phyloP scores from a whole-genome alignment of 2,888 invertebrate species.

The Spisula subtruncata region DNA sequence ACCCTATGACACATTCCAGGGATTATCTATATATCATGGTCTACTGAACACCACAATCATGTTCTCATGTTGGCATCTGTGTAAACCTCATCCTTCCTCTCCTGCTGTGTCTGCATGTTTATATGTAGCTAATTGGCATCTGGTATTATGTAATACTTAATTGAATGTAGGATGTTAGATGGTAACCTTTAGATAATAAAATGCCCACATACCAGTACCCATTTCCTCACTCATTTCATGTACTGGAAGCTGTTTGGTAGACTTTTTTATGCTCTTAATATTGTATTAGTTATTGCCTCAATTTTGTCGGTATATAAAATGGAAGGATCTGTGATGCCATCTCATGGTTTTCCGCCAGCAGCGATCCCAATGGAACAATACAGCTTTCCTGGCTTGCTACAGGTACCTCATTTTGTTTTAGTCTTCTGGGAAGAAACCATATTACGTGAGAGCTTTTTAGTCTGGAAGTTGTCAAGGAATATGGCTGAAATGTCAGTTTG shows the following conservation, averaged over 20 bases:
- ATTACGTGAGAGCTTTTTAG: neutral
- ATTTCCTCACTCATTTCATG: neutral
- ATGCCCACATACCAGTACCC: too few species aligned
- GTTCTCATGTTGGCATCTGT: constrained; percentile 13
- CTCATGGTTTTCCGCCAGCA: constrained; percentile 16
- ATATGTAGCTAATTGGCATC: constrained; percentile 39
- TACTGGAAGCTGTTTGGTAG: neutral
- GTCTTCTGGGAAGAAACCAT: neutral
- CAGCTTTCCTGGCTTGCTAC: constrained; percentile 36
- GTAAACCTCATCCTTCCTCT: neutral
- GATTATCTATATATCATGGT: neutral
- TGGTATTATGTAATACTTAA: constrained; percentile 51
- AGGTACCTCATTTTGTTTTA: constrained; percentile 30
- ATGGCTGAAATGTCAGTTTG: too few species aligned
- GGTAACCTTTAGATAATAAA: neutral
- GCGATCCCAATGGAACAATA: constrained; percentile 38
- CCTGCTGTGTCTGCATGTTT: constrained; percentile 16
- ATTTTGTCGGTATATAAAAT: constrained; percentile 18
- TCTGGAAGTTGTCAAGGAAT: neutral
- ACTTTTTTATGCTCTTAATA: neutral
- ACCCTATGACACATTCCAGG: constrained; percentile 11
- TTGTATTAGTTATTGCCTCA: neutral
- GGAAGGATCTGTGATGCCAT: constrained; percentile 30
- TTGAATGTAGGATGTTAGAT: neutral
- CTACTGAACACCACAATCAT: neutral